Evolutionary conservation across 2,888 invertebrate species (phyloP), one percentile per base, ranked within the genome.

Genomic region (Morinoia aosen): DNA sequence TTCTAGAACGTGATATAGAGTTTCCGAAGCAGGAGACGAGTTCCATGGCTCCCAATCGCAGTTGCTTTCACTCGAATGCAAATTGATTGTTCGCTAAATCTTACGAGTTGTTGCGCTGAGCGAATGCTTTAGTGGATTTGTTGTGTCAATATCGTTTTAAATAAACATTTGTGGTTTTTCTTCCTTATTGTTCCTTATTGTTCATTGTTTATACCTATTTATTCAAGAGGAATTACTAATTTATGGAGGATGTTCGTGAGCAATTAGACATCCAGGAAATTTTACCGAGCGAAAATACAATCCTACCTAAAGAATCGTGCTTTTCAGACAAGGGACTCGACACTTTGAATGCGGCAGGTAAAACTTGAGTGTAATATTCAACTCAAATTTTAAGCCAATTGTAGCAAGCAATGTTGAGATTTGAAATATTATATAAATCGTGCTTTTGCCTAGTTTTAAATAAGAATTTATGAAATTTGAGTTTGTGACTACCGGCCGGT

Each of bases 1-100:
- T 93, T 93, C 93, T 93, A 56, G 57, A 93, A 93, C 93, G 25
- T 11, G 93, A 93, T 93, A 93, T 93, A 57, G 93, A 93, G 57
- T 58, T 33, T 58, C 93, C 11, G 93, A 93, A 93, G 93, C 93
- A 19, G 57, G 33, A 57, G 93, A 19, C 56, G 57, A 90, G 90
- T 48, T 90, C 40, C 57, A 48, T 57, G 57, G 57, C 10, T 57
- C 48, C n/a, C 93, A 93, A n/a, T 56, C 57, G 0, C 25, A 16
- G 76, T 76, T 93, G 93, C 93, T 93, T 93, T 93, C 93, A 93
- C 93, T 58, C 57, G 25, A 58, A 93, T 57, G 40, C 40, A 90
- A 90, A 90, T 90, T 19, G 16, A 16, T 90, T 90, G 40, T 39
- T 90, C 90, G 76, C 76, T 76, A 19, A 33, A 76, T 76, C 33